These are phyloP conservation scores for Oreotrochilus melanogaster DNA, from an alignment of 2,113 vertebrate species.

Conservation along the genomic window DNA sequence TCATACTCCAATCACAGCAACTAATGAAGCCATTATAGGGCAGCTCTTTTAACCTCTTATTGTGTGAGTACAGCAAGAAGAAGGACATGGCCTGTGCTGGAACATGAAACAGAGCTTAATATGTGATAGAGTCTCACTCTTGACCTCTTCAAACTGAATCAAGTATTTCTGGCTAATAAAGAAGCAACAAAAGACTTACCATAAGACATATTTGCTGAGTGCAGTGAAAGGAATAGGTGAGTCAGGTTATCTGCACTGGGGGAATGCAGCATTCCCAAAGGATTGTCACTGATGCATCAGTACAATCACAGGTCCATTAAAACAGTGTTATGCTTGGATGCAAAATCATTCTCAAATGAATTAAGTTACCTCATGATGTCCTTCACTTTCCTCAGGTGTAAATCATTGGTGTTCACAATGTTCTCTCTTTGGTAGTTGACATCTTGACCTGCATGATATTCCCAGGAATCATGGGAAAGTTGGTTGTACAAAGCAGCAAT, in stretches of 20 bases:
- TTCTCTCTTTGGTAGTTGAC: neutral
- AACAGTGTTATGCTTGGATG: neutral
- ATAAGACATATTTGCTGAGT: neutral
- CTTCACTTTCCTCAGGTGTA: neutral
- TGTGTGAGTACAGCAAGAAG: neutral
- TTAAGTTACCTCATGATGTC: neutral
- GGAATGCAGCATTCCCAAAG: neutral
- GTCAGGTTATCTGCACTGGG: neutral
- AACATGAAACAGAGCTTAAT: neutral
- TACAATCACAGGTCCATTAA: neutral
- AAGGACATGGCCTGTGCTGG: neutral
- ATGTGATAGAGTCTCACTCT: neutral
- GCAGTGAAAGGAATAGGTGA: neutral
- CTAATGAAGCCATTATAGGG: neutral
- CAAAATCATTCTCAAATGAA: conserved; percentile 6
- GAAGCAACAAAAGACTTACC: neutral
- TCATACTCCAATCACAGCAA: neutral
- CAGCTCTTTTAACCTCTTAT: neutral
- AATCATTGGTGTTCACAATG: neutral
- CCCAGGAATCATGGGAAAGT: neutral
- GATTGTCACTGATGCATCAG: neutral
- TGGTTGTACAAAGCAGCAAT: neutral
- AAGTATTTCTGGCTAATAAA: neutral
- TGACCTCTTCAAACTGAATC: neutral
- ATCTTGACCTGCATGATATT: neutral